Percentiles rank a stretch among this genome's conserved stretches.
phyloP scores from a whole-genome alignment of 2,113 vertebrate species.

The Leiothrix lutea region DNA sequence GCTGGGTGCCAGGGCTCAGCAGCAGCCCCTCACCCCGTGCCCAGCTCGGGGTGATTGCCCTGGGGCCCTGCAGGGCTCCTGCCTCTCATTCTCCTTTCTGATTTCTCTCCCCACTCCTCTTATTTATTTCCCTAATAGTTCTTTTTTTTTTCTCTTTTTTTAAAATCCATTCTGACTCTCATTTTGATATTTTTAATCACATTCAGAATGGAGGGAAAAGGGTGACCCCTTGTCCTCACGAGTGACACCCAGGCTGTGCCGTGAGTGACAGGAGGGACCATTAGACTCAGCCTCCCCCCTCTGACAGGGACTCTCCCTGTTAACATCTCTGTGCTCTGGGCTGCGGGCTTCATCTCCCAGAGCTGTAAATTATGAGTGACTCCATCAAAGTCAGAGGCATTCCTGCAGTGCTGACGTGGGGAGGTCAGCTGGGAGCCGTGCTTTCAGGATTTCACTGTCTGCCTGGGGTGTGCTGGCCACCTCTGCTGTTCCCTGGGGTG shows the following conservation, averaged over 20 bases:
- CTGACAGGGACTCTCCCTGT: neutral
- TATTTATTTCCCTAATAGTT: neutral
- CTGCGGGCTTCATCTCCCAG: conserved; percentile 18
- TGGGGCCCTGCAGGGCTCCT: neutral
- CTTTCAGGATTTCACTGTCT: neutral
- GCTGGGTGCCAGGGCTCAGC: neutral
- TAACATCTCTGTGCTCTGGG: conserved; percentile 4
- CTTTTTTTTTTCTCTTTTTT: neutral
- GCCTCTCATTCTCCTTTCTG: neutral
- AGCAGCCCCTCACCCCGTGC: neutral
- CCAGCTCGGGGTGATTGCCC: neutral
- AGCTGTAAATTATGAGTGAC: conserved; percentile 51
- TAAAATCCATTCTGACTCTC: neutral
- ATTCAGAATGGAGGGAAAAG: neutral
- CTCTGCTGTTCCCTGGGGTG: too few species aligned
- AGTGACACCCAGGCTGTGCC: neutral
- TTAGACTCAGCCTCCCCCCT: conserved; percentile 6
- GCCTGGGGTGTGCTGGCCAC: neutral
- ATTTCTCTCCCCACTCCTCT: neutral
- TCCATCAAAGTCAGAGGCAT: conserved; percentile 49
- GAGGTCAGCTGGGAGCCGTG: neutral
- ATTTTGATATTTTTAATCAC: conserved; percentile 25
- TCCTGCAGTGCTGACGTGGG: neutral
- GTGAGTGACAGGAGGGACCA: conserved; percentile 22
- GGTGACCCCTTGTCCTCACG: neutral